Conservation (phyloP, 2,888 invertebrate genomes). For the Cynaeus angustus region DNA sequence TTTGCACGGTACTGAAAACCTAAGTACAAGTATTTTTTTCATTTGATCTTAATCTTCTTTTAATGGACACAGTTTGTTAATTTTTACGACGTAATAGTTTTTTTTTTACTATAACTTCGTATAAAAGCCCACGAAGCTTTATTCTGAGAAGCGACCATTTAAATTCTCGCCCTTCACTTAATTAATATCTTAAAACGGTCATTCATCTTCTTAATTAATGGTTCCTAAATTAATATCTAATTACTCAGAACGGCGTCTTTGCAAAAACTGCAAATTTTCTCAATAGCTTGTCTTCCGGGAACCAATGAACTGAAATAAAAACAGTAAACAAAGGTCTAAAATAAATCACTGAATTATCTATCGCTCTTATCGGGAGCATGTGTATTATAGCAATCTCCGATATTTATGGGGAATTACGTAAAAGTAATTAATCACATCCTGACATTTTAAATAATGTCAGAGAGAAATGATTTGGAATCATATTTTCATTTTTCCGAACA, state of each 20-base stretch:
- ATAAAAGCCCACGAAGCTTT: conserved; percentile 17
- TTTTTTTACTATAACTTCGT: conserved; percentile 19
- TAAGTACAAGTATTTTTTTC: too few species aligned
- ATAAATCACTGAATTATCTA: conserved; percentile 19
- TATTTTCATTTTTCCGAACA: conserved; percentile 68
- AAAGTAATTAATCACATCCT: conserved; percentile 57
- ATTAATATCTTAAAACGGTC: conserved; percentile 67
- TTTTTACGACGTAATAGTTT: too few species aligned
- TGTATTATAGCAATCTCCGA: conserved; percentile 50
- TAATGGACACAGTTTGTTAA: too few species aligned
- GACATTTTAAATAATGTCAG: conserved; percentile 67
- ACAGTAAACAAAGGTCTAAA: conserved; percentile 6
- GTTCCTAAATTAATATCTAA: conserved; percentile 68
- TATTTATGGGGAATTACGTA: conserved; percentile 58
- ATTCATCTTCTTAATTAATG: conserved; percentile 69
- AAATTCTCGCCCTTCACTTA: conserved; percentile 62
- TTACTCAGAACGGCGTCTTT: conserved; percentile 61
- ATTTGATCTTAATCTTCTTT: too few species aligned
- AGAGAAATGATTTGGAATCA: conserved; percentile 66
- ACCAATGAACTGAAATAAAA: neutral
- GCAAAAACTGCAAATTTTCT: conserved; percentile 22
- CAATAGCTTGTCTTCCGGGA: neutral
- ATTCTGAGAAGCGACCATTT: conserved; percentile 22
- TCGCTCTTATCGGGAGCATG: conserved; percentile 25
- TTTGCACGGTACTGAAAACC: too few species aligned